A percentile compares a stretch with the other conserved stretches of the same genome.
Evolutionary conservation across 1,140 invertebrate species (phyloP).

Genomic region (Brachionus rotundiformis): DNA sequence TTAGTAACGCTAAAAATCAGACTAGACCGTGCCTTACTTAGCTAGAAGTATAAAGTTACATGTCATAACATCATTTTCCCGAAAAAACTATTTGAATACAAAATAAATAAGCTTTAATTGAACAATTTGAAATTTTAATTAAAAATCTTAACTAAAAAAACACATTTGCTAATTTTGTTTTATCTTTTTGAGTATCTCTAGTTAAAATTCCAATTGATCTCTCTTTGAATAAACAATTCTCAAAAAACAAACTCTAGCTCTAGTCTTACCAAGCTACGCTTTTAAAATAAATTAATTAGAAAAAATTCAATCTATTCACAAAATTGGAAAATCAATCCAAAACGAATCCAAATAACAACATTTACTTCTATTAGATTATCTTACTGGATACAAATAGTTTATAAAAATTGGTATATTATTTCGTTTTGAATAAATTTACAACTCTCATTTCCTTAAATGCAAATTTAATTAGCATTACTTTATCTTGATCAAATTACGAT

Average conservation of each 20-base stretch:
- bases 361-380: slow-evolving; percentile 13
- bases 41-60: slow-evolving; percentile 24
- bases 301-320: slow-evolving; percentile 8
- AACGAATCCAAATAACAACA: slow-evolving; percentile 27
- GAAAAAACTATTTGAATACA: not conserved
- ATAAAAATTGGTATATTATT: not conserved
- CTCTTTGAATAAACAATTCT: slow-evolving; percentile 15
- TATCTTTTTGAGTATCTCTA: slow-evolving; percentile 28
- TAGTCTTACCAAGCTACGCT: slow-evolving; percentile 4
- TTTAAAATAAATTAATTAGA: not conserved
- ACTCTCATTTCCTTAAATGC: slow-evolving; percentile 6
- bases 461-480: slow-evolving; percentile 28
- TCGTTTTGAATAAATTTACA: slow-evolving; percentile 37
- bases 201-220: slow-evolving; percentile 30
- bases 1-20: not conserved
- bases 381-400: slow-evolving; percentile 1
- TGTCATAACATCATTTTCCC: slow-evolving; percentile 1
- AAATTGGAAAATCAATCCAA: slow-evolving; percentile 29
- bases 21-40: slow-evolving; percentile 11
- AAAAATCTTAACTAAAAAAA: slow-evolving; percentile 4
- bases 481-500: slow-evolving; percentile 37
- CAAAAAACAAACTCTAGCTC: not conserved
- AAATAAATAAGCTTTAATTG: slow-evolving; percentile 14
- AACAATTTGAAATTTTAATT: slow-evolving; percentile 28
- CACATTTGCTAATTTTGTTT: slow-evolving; percentile 34